Evolutionary conservation across 2,113 vertebrate species (phyloP).

Genomic region (Perccottus glenii): DNA sequence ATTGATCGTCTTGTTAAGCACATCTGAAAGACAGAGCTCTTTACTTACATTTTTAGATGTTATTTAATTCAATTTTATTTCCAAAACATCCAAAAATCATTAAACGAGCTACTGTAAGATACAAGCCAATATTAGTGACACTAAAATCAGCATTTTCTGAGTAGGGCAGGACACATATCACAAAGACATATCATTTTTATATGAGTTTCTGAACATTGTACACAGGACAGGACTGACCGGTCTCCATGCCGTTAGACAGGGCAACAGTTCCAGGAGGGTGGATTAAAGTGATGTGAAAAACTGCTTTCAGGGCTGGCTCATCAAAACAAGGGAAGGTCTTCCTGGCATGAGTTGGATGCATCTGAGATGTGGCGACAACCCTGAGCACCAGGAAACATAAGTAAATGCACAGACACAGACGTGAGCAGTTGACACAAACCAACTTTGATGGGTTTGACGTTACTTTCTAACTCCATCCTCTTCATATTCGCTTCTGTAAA

Average conservation of each 20-base stretch:
- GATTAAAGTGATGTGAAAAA: slow-evolving; percentile 82
- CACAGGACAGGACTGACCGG: slow-evolving; percentile 70
- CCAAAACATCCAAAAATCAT: no score
- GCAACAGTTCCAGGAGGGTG: slow-evolving; percentile 62
- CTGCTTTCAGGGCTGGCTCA: slow-evolving; percentile 88
- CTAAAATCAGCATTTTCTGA: no score
- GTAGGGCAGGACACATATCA: no score
- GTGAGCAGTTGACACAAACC: neutral
- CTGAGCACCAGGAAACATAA: slow-evolving; percentile 63
- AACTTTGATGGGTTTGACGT: slow-evolving; percentile 20
- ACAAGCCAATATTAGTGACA: no score
- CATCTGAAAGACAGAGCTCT: slow-evolving; percentile 43
- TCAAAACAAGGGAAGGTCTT: slow-evolving; percentile 94
- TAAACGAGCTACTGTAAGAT: no score
- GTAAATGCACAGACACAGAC: neutral
- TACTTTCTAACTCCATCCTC: slow-evolving; percentile 73
- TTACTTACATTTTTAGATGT: no score
- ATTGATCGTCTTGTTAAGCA: neutral
- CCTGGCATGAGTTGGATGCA: slow-evolving; percentile 87
- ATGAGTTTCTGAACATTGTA: no score
- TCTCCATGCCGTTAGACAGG: slow-evolving; percentile 85
- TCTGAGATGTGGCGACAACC: slow-evolving; percentile 89
- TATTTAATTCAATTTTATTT: no score
- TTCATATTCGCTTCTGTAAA: slow-evolving; percentile 89
- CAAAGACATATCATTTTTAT: no score